These are phyloP conservation scores for Corythoichthys haematopterus DNA, from an alignment of 2,113 vertebrate genomes.

Conservation along the genomic window DNA sequence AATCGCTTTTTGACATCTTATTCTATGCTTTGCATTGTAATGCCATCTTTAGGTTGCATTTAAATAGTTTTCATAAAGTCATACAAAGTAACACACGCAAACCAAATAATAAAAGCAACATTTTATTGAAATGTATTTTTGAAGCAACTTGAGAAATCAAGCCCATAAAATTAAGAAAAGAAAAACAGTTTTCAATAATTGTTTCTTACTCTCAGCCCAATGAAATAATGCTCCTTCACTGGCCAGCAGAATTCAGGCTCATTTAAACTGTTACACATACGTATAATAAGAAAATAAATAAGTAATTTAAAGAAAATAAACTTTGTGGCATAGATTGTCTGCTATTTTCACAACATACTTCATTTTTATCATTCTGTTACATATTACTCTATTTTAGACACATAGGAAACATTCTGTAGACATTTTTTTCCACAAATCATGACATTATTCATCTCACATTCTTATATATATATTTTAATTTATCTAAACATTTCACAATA, in stretches of 20 bases:
- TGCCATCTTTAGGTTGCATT: conserved; percentile 1
- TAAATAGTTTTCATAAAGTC: conserved; percentile 16
- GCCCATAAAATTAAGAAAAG: conserved; percentile 19
- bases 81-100: conserved; percentile 31
- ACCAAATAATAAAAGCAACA: conserved; percentile 35
- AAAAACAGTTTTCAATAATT: conserved; percentile 29
- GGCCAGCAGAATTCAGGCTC: conserved; percentile 70
- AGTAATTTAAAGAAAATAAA: conserved; percentile 61
- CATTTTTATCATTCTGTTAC: conserved; percentile 42
- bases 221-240: conserved; percentile 63
- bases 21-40: too few species aligned
- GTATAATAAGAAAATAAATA: conserved; percentile 73
- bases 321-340: conserved; percentile 72
- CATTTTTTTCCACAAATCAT: conserved; percentile 39
- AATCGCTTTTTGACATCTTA: too few species aligned
- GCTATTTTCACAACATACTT: conserved; percentile 44
- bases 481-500: conserved; percentile 25
- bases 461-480: conserved; percentile 12
- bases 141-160: conserved; percentile 26
- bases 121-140: conserved; percentile 15
- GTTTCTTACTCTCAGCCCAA: conserved; percentile 14
- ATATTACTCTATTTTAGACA: conserved; percentile 51
- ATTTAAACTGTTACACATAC: conserved; percentile 38
- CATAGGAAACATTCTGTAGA: conserved; percentile 57
- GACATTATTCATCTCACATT: conserved; percentile 43